Base-by-base conservation (phyloP, 2,113 vertebrate genomes). In the Passer domesticus region DNA sequence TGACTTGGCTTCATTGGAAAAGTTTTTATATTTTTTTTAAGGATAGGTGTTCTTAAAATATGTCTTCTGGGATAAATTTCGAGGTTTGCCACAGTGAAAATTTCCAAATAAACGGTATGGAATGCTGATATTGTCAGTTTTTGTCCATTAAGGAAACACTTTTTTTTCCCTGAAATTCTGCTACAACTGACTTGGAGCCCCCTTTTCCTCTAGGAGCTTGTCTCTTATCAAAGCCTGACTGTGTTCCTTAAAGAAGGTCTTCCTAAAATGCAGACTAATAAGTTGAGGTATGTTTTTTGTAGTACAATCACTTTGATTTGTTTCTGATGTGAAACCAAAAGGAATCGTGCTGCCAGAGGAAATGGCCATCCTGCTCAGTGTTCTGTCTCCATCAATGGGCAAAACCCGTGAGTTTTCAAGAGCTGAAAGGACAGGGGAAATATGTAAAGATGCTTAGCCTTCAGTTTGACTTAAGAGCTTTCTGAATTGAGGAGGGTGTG, bases 121-220 rank as follows among this genome's bases (percentile, higher is more conserved):
- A 82, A 50, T 55, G 24, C 6, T 58, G 3, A 24, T 55, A 7
- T 2, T 67, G 7, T 43, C 13, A 3, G 2, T 0, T 44, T 60
- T 53, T 6, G 2, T 67, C 6, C 16, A 12, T 47, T 70, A 53
- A 67, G 13, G 17, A 37, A 55, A 74, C 50, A 1, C 0, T 3
- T 1, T 23, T 23, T 25, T 55, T 16, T 30, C 59, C 11, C 5
- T 53, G 9, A n/a, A 82, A 27, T 66, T 52, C 4, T n/a, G 2
- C 12, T 55, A 3, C 10, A 37, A 3, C 22, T 67, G 47, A 11
- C 12, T 56, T 52, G 39, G 5, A 33, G 4, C 2, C 1, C 0
- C 3, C 2, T 74, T 11, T 12, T 58, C 3, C 14, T 84, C 19
- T 70, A 18, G 23, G 50, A 81, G 5, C 31, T 53, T 78, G 8